Evolutionary conservation across 1,140 invertebrate genomes (phyloP).

Genomic region (Microplitis demolitor): DNA sequence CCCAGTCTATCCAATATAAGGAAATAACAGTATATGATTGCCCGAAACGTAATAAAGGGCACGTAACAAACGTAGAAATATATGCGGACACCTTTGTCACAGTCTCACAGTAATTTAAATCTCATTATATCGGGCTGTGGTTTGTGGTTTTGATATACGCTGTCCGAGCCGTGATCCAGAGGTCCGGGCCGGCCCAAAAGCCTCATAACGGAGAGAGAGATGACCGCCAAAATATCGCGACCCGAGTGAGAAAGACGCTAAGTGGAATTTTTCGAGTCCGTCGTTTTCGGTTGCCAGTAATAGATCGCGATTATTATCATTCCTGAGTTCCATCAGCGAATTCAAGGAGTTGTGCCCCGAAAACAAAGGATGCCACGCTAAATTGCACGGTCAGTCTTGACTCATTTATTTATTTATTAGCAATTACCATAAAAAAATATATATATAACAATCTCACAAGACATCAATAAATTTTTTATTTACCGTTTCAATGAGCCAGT

Average conservation of each 20-base stretch:
- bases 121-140: conserved; percentile 55
- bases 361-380: too few relatives aligned
- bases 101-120: conserved; percentile 58
- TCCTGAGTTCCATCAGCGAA: conserved; percentile 14
- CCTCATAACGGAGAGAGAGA: too few relatives aligned
- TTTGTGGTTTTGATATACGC: conserved; percentile 48
- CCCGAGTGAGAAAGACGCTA: background rate
- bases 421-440: too few relatives aligned
- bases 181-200: background rate
- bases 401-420: too few relatives aligned
- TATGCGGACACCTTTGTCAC: conserved; percentile 49
- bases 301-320: conserved; percentile 35
- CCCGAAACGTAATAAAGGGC: conserved; percentile 33
- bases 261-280: background rate
- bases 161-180: background rate
- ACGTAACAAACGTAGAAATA: conserved; percentile 12
- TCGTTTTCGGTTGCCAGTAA: conserved; percentile 16
- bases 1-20: background rate
- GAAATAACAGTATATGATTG: conserved; percentile 11
- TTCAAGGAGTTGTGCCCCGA: background rate
- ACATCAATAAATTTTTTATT: too few relatives aligned
- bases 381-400: too few relatives aligned
- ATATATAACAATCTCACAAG: too few relatives aligned
- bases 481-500: too few relatives aligned
- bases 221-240: background rate